phyloP scores from a whole-genome alignment of 2,113 vertebrate genomes.

The Orycteropus afer region DNA sequence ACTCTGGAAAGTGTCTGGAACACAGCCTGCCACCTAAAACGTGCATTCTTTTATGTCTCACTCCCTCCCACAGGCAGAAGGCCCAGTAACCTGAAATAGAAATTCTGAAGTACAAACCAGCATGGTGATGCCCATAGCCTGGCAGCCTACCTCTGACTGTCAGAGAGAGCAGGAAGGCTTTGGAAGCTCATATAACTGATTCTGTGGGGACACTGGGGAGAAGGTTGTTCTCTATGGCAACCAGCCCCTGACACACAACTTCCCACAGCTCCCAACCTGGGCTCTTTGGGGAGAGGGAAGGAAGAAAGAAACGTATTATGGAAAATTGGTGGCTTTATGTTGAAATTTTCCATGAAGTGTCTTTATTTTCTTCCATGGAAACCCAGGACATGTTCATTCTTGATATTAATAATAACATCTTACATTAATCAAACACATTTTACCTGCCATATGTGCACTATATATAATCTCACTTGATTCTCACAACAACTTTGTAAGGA shows the following conservation, averaged over 20 bases:
- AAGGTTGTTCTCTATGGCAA: neutral
- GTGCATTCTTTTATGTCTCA: neutral
- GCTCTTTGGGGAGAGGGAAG: neutral
- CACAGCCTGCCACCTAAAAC: neutral
- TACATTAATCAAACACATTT: neutral
- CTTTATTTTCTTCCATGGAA: conserved; percentile 52
- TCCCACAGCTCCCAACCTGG: neutral
- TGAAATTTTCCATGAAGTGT: neutral
- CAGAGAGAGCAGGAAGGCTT: neutral
- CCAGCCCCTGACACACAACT: neutral
- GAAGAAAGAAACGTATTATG: neutral
- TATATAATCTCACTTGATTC: neutral
- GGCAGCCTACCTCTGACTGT: neutral
- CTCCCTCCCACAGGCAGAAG: neutral
- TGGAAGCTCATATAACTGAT: neutral
- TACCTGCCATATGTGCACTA: neutral
- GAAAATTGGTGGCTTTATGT: neutral
- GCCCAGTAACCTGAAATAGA: conserved; percentile 52
- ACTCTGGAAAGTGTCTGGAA: neutral
- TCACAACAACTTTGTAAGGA: neutral
- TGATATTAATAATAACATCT: conserved; percentile 8
- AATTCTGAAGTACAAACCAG: neutral
- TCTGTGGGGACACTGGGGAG: neutral
- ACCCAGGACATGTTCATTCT: conserved; percentile 13
- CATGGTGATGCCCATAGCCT: neutral